Evolutionary conservation across 1,140 invertebrate genomes (phyloP).

Genomic region (Adoxophyes honmai): DNA sequence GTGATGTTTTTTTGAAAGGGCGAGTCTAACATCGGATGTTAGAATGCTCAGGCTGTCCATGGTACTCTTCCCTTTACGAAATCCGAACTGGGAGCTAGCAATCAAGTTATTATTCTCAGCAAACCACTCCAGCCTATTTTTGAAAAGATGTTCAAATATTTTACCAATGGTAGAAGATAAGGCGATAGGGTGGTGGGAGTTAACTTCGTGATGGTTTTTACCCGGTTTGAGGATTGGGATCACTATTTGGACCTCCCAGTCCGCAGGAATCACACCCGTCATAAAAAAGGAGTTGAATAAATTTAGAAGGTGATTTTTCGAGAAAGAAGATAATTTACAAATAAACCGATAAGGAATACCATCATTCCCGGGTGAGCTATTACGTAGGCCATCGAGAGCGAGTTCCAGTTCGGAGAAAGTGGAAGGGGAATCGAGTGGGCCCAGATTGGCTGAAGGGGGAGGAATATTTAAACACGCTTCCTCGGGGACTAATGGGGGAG

Average conservation of each 20-base stretch:
- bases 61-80: too few species aligned
- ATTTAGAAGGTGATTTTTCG: not conserved
- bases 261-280: constrained; percentile 15
- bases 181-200: constrained; percentile 30
- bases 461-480: too few species aligned
- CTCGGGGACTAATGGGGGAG: too few species aligned
- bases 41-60: too few species aligned
- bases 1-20: too few species aligned
- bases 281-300: not conserved
- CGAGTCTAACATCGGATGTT: too few species aligned
- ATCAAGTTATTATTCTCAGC: not conserved
- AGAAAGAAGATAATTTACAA: not conserved
- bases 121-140: constrained; percentile 27
- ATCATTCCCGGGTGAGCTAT: constrained; percentile 4
- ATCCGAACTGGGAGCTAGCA: constrained; percentile 12
- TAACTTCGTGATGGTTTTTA: constrained; percentile 22
- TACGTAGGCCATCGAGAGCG: not conserved
- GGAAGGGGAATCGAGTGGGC: too few species aligned
- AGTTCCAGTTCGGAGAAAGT: not conserved
- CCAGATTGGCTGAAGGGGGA: too few species aligned
- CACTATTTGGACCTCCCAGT: constrained; percentile 33
- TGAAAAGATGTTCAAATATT: constrained; percentile 28
- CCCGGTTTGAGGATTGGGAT: constrained; percentile 32
- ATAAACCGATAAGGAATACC: constrained; percentile 17
- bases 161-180: constrained; percentile 27